A percentile compares a stretch with the other conserved stretches of the same genome.
These are phyloP conservation scores for Motacilla tschutschensis DNA, from an alignment of 2,113 vertebrate genomes.

Conservation along the genomic window DNA sequence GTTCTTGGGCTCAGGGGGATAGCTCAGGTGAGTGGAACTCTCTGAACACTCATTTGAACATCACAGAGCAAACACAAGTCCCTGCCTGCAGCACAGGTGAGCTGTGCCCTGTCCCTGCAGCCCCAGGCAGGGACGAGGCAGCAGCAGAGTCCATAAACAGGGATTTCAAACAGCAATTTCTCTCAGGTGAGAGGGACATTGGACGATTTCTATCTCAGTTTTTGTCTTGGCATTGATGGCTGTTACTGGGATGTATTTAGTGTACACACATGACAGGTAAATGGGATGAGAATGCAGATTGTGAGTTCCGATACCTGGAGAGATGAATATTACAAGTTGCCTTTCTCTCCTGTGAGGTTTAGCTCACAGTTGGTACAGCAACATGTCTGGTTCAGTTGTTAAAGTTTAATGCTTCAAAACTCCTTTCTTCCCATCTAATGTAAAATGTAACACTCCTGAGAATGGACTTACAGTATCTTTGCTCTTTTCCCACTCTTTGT, in stretches of 20 bases:
- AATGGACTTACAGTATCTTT: not conserved
- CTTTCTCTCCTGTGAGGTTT: not conserved
- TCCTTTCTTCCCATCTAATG: not conserved
- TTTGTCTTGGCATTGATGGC: not conserved
- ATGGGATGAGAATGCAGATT: not conserved
- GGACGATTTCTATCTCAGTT: not conserved
- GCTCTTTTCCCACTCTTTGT: not conserved
- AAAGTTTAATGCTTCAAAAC: constrained; percentile 48
- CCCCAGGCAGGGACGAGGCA: not conserved
- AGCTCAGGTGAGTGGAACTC: not conserved
- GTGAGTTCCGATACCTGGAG: not conserved
- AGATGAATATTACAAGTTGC: not conserved
- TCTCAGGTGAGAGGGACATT: not conserved
- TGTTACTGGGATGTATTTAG: not conserved
- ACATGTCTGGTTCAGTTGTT: constrained; percentile 21
- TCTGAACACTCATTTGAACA: not conserved
- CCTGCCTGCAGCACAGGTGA: not conserved
- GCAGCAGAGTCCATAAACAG: not conserved
- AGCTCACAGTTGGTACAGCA: constrained; percentile 1
- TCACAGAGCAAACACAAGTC: not conserved
- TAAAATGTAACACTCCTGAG: not conserved
- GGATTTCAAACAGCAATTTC: not conserved
- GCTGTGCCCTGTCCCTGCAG: not conserved
- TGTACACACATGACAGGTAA: not conserved
- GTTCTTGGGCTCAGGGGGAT: not conserved